Conservation (phyloP, 2,888 invertebrate species). For the Lycophotia porphyrea region DNA sequence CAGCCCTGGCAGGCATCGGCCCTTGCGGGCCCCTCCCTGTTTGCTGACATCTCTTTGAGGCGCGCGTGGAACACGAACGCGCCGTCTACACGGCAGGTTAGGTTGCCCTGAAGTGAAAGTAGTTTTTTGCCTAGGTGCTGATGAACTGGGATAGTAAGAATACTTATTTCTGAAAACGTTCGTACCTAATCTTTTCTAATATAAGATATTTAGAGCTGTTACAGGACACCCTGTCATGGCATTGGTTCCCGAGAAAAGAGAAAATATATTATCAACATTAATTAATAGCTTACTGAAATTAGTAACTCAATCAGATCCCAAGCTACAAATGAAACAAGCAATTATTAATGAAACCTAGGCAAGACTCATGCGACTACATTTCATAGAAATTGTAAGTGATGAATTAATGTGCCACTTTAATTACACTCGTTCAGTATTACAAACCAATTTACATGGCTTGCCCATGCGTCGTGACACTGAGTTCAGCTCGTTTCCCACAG, state of each 20-base stretch:
- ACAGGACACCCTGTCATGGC: neutral
- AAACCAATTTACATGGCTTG: constrained; percentile 65
- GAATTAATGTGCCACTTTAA: constrained; percentile 63
- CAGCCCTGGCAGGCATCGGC: no score
- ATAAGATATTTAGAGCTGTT: neutral
- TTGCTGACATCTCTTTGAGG: no score
- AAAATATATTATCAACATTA: neutral
- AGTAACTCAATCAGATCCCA: constrained; percentile 12
- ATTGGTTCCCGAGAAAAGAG: neutral
- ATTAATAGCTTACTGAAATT: neutral
- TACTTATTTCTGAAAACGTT: neutral
- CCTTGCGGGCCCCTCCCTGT: no score
- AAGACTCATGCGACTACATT: constrained; percentile 42
- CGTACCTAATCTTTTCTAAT: neutral
- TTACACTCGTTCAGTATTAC: constrained; percentile 61
- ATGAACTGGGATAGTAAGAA: neutral
- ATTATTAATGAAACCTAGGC: constrained; percentile 16
- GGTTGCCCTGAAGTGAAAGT: neutral
- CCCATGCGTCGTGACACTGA: constrained; percentile 70
- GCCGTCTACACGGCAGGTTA: no score
- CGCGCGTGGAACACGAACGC: no score
- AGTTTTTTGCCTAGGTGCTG: neutral
- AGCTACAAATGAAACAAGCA: constrained; percentile 1
- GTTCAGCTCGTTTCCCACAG: constrained; percentile 73
- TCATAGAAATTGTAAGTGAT: constrained; percentile 68